Percentiles rank a stretch among this genome's conserved stretches.
Conservation (phyloP, 2,888 invertebrate species). For the Lottia gigantea region DNA sequence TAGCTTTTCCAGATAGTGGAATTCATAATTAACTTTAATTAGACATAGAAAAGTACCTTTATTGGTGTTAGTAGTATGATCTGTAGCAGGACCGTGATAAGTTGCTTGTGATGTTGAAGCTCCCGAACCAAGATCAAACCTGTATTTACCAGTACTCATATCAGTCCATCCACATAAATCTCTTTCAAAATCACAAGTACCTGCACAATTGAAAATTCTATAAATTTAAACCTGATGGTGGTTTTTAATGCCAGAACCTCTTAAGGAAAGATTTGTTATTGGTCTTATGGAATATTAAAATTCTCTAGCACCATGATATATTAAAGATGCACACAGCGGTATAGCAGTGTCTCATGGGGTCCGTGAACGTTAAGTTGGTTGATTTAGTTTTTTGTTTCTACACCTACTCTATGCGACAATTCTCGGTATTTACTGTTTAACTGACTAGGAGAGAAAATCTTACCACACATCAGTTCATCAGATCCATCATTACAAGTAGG, state of each 20-base stretch:
- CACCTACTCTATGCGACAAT: too few relatives aligned
- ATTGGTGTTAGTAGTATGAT: constrained; percentile 51
- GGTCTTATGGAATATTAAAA: too few relatives aligned
- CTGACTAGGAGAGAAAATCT: constrained; percentile 13
- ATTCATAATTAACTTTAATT: too few relatives aligned
- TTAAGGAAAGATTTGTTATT: too few relatives aligned
- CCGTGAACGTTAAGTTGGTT: too few relatives aligned
- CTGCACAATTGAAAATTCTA: constrained; percentile 24
- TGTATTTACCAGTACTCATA: constrained; percentile 49
- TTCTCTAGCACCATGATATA: not conserved
- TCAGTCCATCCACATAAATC: constrained; percentile 60
- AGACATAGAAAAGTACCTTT: constrained; percentile 13
- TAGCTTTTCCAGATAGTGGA: too few relatives aligned
- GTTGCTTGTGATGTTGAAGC: constrained; percentile 38
- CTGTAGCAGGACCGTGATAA: constrained; percentile 44
- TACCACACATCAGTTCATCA: constrained; percentile 59
- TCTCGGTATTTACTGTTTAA: too few relatives aligned
- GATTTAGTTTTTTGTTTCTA: too few relatives aligned
- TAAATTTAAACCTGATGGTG: too few relatives aligned
- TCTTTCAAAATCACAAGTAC: constrained; percentile 57
- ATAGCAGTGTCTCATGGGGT: too few relatives aligned
- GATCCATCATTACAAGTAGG: constrained; percentile 49
- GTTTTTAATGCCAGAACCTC: too few relatives aligned
- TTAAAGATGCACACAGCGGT: not conserved
- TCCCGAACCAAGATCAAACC: constrained; percentile 49